Evolutionary conservation across 2,113 vertebrate species (phyloP).

Genomic region (Eudyptes chrysolophus): DNA sequence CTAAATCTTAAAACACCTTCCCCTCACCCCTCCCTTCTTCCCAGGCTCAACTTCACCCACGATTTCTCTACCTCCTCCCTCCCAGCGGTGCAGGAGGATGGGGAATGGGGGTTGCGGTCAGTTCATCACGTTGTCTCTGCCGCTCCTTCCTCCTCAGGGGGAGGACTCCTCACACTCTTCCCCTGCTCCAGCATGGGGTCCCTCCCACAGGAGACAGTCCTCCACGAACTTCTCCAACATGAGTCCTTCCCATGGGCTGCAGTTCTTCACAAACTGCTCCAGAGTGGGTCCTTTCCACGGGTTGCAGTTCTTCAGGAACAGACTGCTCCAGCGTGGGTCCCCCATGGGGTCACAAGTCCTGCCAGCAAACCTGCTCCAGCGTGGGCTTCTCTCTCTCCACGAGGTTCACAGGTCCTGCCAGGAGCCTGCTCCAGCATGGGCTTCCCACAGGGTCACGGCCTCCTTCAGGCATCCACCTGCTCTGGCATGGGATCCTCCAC

Average conservation of each 20-base stretch:
- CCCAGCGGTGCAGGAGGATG: no score
- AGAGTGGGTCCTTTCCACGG: background rate
- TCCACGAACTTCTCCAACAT: background rate
- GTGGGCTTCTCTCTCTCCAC: background rate
- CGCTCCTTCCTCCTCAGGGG: no score
- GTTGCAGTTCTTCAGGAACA: background rate
- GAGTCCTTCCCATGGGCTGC: background rate
- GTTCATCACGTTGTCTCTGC: no score
- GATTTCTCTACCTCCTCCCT: background rate
- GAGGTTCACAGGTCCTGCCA: background rate
- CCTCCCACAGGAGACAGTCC: no score
- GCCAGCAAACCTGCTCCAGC: background rate
- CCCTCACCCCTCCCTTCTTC: background rate
- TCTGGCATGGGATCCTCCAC: rapidly evolving
- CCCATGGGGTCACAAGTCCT: no score
- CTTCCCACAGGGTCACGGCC: background rate
- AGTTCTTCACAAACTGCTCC: background rate
- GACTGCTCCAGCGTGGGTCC: background rate
- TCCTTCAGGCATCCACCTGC: background rate
- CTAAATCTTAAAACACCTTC: background rate
- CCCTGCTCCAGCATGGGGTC: no score
- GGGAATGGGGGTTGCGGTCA: no score
- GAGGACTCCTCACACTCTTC: no score
- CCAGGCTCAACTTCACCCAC: no score
- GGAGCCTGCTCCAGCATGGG: rapidly evolving